Conservation (phyloP, 2,888 invertebrate species). For the Chrysopilus asiliformis region DNA sequence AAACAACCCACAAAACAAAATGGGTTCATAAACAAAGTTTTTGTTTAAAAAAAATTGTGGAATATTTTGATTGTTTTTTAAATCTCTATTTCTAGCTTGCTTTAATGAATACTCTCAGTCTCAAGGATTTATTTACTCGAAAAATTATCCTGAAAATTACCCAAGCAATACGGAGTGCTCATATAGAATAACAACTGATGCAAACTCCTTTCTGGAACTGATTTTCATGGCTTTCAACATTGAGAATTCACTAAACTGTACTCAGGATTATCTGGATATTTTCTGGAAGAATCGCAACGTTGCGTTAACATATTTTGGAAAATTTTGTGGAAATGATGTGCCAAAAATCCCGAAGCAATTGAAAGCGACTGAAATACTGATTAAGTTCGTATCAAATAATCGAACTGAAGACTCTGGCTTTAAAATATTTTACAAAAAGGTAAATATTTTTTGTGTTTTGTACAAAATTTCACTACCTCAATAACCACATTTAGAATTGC, state of each 20-base stretch:
- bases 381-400: too few relatives aligned
- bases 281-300: slow-evolving; percentile 28
- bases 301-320: slow-evolving; percentile 40
- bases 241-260: slow-evolving; percentile 28
- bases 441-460: too few relatives aligned
- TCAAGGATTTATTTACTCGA: slow-evolving; percentile 59
- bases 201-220: slow-evolving; percentile 53
- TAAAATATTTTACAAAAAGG: too few relatives aligned
- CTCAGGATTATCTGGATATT: slow-evolving; percentile 28
- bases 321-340: slow-evolving; percentile 42
- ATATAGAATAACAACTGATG: slow-evolving; percentile 59
- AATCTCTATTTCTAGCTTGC: too few relatives aligned
- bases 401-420: too few relatives aligned
- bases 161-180: slow-evolving; percentile 58
- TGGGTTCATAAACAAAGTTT: too few relatives aligned
- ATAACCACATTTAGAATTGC: too few relatives aligned
- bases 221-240: slow-evolving; percentile 55
- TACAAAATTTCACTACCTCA: too few relatives aligned
- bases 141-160: slow-evolving; percentile 74
- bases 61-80: too few relatives aligned
- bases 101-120: too few relatives aligned
- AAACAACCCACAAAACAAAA: too few relatives aligned
- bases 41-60: too few relatives aligned
- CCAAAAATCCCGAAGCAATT: slow-evolving; percentile 36
- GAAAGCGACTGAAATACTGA: slow-evolving; percentile 43